Evolutionary conservation across 2,888 invertebrate genomes (phyloP).

Genomic region (Ellobium chinense): DNA sequence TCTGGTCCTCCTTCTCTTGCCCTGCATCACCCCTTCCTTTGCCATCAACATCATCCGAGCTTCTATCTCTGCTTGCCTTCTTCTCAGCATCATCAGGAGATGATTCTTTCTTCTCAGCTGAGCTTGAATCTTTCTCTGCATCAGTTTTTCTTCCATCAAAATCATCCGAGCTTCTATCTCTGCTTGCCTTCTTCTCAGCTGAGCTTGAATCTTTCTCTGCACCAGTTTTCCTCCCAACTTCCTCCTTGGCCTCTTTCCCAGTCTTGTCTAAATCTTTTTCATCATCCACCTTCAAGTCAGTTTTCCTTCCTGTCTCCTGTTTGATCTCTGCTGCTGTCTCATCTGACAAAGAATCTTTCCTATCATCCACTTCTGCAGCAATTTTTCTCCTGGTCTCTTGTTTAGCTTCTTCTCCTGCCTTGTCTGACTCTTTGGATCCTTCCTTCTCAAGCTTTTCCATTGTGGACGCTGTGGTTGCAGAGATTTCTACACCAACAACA

Average conservation of each 20-base stretch:
- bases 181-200: background rate
- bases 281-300: background rate
- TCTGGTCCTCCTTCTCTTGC: background rate
- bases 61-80: background rate
- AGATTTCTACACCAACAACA: conserved; percentile 24
- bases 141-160: background rate
- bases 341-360: too few species aligned
- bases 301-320: too few species aligned
- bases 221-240: background rate
- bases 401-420: conserved; percentile 6
- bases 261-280: background rate
- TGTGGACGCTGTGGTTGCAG: background rate
- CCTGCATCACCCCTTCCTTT: background rate
- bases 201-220: background rate
- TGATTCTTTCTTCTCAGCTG: background rate
- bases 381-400: background rate
- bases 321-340: too few species aligned
- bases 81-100: background rate
- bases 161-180: background rate
- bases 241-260: background rate
- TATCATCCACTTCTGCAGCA: background rate
- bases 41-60: background rate
- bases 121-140: background rate
- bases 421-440: conserved; percentile 31
- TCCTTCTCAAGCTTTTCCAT: conserved; percentile 11